Base-by-base conservation (phyloP, 2,888 invertebrate species). In the Zelleria hepariella region DNA sequence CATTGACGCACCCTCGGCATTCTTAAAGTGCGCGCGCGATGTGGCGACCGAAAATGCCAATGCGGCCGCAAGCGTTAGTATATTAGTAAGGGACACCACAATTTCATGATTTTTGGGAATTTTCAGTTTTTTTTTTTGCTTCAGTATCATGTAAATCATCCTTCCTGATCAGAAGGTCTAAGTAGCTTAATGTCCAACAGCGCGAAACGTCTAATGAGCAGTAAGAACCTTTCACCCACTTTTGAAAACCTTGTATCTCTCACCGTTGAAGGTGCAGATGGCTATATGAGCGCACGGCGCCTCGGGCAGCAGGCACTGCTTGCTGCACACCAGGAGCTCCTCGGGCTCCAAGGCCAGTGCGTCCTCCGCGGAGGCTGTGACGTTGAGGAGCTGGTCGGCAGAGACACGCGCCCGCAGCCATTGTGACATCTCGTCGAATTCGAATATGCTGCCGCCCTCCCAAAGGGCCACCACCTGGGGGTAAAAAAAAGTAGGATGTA, bases 401-500 rank as follows among this genome's bases (percentile, higher is more conserved):
- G 71, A 72, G 0, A 86, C 61, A 5, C 70, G 73, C 0, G 77
- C 63, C 1, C 67, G 65, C 0, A 87, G 72, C 63, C 78, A 82
- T 57, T 75, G 74, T 0, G 78, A 78, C 42, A 88, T 79, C 47
- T 80, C 78, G 0, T 73, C 68, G 25, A 84, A 83, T 52, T 87
- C 81, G 10, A 69, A 69, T n/a, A 80, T 62, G 20, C 78, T 72
- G 2, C 87, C 87, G 1, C 87, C 87, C 65, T 78, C 75, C 87
- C 87, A 88, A 0, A 88, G 72, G 0, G 83, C 87, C 57, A 83
- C 77, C 18, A 86, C 85, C 87, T 88, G 56, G 0, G 7, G 24
- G 48, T 58, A 15, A n/a, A 1, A 8, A 24, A 42, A 15, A 15
- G 15, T 42, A 2, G 10, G 8, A 32, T 8, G 2, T 5, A 32